These are phyloP conservation scores for Andricus grossulariae DNA, from an alignment of 1,140 invertebrate genomes.

Conservation along the genomic window DNA sequence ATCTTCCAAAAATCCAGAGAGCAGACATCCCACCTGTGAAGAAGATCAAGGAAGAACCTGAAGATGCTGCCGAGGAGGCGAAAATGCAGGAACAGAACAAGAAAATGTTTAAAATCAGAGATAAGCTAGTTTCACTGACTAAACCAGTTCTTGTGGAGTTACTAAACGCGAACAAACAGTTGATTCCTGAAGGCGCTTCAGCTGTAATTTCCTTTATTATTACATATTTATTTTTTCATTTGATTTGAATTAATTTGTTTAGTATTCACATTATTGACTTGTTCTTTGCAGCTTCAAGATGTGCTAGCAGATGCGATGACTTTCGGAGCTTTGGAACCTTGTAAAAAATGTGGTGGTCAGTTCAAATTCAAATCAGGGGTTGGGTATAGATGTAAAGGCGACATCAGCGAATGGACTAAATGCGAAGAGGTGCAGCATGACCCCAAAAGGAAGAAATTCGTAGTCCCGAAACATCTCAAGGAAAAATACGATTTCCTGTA, in stretches of 20 bases:
- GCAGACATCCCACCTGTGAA: constrained; percentile 79
- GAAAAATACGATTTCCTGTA: constrained; percentile 80
- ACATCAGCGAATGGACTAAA: constrained; percentile 93
- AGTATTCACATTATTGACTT: not conserved
- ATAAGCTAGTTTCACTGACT: constrained; percentile 68
- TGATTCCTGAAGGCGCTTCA: constrained; percentile 80
- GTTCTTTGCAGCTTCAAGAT: constrained; percentile 83
- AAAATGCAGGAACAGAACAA: constrained; percentile 87
- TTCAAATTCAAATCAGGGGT: constrained; percentile 82
- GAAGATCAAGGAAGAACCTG: constrained; percentile 82
- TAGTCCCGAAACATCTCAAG: constrained; percentile 82
- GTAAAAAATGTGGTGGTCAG: constrained; percentile 87
- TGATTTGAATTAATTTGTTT: constrained; percentile 36
- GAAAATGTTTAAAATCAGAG: constrained; percentile 84
- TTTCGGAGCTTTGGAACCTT: constrained; percentile 90
- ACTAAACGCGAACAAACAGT: constrained; percentile 85
- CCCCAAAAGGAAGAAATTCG: constrained; percentile 86
- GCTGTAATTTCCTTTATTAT: constrained; percentile 73
- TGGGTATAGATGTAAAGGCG: constrained; percentile 88
- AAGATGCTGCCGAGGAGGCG: constrained; percentile 77
- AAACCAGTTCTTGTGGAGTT: constrained; percentile 80
- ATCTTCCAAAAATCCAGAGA: constrained; percentile 82
- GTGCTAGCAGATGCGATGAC: constrained; percentile 88
- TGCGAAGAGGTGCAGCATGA: constrained; percentile 85
- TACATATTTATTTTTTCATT: constrained; percentile 15